Evolutionary conservation across 2,888 invertebrate genomes (phyloP).

Genomic region (Tenthredo amoena): DNA sequence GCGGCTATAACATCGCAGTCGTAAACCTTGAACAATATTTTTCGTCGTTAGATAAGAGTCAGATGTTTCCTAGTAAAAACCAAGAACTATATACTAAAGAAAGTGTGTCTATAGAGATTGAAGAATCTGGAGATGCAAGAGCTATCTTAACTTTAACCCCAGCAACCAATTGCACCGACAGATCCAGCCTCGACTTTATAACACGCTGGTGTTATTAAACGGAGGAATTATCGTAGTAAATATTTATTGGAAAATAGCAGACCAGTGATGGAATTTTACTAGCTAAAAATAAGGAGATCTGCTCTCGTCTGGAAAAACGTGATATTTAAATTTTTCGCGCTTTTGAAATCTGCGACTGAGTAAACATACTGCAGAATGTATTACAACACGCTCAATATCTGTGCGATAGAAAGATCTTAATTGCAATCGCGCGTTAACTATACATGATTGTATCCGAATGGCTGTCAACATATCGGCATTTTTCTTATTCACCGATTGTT

Average conservation of each 20-base stretch:
- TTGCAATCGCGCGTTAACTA: not conserved
- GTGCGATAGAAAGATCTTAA: not conserved
- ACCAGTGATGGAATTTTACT: conserved; percentile 9
- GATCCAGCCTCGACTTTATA: conserved; percentile 12
- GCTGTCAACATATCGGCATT: not conserved
- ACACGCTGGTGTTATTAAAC: not conserved
- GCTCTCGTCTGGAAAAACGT: not conserved
- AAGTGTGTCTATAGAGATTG: not conserved
- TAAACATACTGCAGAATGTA: not conserved
- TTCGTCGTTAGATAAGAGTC: conserved; percentile 10
- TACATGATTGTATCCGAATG: not conserved
- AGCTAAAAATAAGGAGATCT: not conserved
- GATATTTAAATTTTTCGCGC: not conserved
- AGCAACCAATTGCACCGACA: not conserved
- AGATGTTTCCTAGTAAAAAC: conserved; percentile 3
- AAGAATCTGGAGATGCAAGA: conserved; percentile 4
- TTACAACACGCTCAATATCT: not conserved
- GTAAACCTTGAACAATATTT: conserved; percentile 28
- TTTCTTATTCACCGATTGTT: not conserved
- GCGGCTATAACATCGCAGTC: not conserved
- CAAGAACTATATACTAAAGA: not conserved
- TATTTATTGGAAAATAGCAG: conserved; percentile 2
- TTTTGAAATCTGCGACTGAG: not conserved
- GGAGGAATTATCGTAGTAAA: not conserved
- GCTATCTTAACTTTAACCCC: conserved; percentile 27